Evolutionary conservation across 2,888 invertebrate species (phyloP), one percentile per base, ranked within the genome.

Genomic region (Adela reaumurella): DNA sequence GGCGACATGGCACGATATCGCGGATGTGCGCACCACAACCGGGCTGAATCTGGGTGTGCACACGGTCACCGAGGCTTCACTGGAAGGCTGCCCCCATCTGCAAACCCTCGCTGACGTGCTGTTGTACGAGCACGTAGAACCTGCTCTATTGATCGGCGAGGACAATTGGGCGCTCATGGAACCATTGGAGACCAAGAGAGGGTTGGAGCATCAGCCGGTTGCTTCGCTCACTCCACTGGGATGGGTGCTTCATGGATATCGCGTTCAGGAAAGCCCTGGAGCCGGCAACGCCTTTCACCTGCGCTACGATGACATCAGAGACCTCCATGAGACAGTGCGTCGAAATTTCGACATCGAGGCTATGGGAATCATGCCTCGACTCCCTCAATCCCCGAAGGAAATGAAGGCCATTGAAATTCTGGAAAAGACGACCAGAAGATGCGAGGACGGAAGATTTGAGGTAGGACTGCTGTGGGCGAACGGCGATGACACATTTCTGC

Each of bases 401-500:
- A 14, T 14, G 14, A 8, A 14, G 3, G 53, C 54, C 2, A 3
- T 51, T 1, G 18, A 35, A 1, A 28, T 49, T 0, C 35, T 53
- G n/a, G 45, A 47, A 16, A 17, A 42, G 1, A 52, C 46, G 1
- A 53, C 51, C 0, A 16, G 16, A 2, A 28, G 29, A 19, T 24
- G 41, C 10, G 46, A 46, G 1, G 24, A 28, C 5, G 54, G 52
- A 6, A 24, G 47, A 2, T 56, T 43, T 42, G 53, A 55, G 24
- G 43, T 50, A 0, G 49, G 52, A 1, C 49, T 54, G 1, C 44
- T 53, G 11, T 55, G 55, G n/a, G n/a, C n/a, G 54, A 52, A 49
- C 28, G 19, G 28, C 0, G 52, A 55, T 1, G 24, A 51, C 8
- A 20, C 35, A 0, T 14, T 16, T 4, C 19, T 55, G 17, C 53